Evolutionary conservation across 2,113 vertebrate species (phyloP).

Genomic region (Oryzias melastigma): DNA sequence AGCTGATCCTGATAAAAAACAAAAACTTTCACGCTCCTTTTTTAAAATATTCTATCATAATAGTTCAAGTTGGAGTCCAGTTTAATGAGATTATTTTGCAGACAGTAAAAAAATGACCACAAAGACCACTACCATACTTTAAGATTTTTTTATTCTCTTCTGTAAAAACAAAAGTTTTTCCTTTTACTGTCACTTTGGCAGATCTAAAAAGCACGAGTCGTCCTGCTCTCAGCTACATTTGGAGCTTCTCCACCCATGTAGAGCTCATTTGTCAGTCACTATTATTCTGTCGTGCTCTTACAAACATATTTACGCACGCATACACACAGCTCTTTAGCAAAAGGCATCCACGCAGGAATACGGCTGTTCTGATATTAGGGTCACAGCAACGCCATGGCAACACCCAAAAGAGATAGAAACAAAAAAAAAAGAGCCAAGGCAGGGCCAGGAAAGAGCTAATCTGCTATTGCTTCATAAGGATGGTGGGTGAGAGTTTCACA

Average conservation of each 20-base stretch:
- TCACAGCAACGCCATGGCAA: conserved; percentile 59
- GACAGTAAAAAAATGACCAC: background rate
- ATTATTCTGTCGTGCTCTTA: conserved; percentile 24
- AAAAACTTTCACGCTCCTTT: too few species aligned
- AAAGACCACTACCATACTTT: conserved; percentile 12
- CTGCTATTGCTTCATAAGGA: conserved; percentile 53
- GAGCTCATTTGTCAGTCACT: conserved; percentile 55
- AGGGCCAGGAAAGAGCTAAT: conserved; percentile 23
- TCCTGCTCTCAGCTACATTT: conserved; percentile 42
- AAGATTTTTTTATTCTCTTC: conserved; percentile 47
- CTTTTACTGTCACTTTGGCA: conserved; percentile 48
- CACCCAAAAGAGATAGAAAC: conserved; percentile 25
- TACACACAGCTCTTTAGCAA: conserved; percentile 37
- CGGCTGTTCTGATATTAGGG: conserved; percentile 52
- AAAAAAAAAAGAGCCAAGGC: conserved; percentile 23
- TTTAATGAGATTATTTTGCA: too few species aligned
- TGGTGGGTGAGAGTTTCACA: conserved; percentile 54
- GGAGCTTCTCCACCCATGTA: conserved; percentile 35
- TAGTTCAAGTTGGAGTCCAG: too few species aligned
- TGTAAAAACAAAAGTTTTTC: conserved; percentile 51
- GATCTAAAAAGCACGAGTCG: conserved; percentile 44
- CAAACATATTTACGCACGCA: conserved; percentile 25
- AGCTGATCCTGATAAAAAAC: too few species aligned
- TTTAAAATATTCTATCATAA: too few species aligned
- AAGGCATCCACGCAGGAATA: conserved; percentile 42